These are phyloP conservation scores for Rhagium mordax DNA, from an alignment of 2,888 invertebrate species.

Conservation along the genomic window DNA sequence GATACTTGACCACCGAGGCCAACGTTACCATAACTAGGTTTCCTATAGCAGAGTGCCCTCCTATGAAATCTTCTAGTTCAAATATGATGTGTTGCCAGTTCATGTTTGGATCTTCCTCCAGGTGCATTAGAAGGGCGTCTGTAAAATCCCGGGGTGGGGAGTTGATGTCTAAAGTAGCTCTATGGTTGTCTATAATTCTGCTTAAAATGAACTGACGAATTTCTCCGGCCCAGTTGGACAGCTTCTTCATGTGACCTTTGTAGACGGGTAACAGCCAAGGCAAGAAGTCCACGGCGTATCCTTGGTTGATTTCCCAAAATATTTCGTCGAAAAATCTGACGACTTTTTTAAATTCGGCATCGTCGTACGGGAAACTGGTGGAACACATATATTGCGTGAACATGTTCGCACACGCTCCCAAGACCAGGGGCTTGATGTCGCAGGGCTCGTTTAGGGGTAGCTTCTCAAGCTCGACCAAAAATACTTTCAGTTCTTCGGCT, in stretches of 20 bases:
- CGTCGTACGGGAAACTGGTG: constrained; percentile 80
- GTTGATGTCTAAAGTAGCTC: constrained; percentile 73
- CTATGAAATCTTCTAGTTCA: constrained; percentile 89
- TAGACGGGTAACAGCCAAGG: constrained; percentile 87
- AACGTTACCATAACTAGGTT: constrained; percentile 86
- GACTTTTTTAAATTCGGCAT: constrained; percentile 78
- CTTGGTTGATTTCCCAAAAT: constrained; percentile 94
- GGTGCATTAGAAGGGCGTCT: constrained; percentile 82
- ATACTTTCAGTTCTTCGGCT: constrained; percentile 76
- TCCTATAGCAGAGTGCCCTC: constrained; percentile 90
- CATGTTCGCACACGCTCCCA: constrained; percentile 86
- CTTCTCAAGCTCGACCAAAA: constrained; percentile 74
- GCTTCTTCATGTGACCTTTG: constrained; percentile 77
- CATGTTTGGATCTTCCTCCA: constrained; percentile 74
- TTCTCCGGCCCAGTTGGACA: constrained; percentile 79
- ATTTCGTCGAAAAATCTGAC: constrained; percentile 86
- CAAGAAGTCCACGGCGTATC: constrained; percentile 88
- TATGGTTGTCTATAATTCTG: constrained; percentile 76
- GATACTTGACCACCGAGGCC: constrained; percentile 79
- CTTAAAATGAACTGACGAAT: constrained; percentile 83
- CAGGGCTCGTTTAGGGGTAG: constrained; percentile 70
- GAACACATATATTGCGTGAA: constrained; percentile 91
- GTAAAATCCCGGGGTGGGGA: constrained; percentile 83
- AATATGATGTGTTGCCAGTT: constrained; percentile 85
- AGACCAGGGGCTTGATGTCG: constrained; percentile 80